Percentiles rank a stretch among this genome's conserved stretches.
These are phyloP conservation scores for Scaptomyza flava DNA, from an alignment of 2,888 invertebrate genomes.

Conservation along the genomic window DNA sequence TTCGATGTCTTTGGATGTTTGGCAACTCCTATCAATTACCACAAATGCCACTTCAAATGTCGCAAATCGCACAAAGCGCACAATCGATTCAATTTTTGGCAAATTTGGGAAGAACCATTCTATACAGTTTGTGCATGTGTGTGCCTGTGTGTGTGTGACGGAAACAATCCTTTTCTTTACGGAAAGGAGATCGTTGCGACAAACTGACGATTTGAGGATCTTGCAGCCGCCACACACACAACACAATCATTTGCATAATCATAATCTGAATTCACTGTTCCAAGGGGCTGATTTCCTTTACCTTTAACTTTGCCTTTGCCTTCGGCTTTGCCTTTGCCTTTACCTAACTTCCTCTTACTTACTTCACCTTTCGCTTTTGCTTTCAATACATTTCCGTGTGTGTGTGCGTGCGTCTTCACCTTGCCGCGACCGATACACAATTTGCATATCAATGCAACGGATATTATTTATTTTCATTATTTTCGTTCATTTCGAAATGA, in stretches of 20 bases:
- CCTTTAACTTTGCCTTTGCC: background rate
- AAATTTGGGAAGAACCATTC: constrained; percentile 54
- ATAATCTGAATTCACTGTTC: constrained; percentile 54
- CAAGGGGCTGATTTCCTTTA: constrained; percentile 54
- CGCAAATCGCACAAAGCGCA: constrained; percentile 63
- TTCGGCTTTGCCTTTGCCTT: background rate
- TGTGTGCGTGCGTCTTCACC: constrained; percentile 50
- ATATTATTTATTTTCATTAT: constrained; percentile 78
- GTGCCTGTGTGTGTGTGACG: background rate
- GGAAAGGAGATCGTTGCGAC: constrained; percentile 13
- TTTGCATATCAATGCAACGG: constrained; percentile 81
- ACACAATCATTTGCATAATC: constrained; percentile 62
- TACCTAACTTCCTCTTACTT: constrained; percentile 1
- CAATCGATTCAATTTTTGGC: constrained; percentile 72
- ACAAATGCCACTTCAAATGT: constrained; percentile 76
- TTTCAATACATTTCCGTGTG: constrained; percentile 70
- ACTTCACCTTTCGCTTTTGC: constrained; percentile 38
- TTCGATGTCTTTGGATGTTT: constrained; percentile 9
- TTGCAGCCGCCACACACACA: constrained; percentile 37
- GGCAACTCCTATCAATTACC: constrained; percentile 70
- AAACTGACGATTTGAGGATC: constrained; percentile 34
- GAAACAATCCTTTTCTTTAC: constrained; percentile 14
- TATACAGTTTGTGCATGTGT: no score
- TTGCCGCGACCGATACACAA: constrained; percentile 51
- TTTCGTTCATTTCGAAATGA: constrained; percentile 57